Conservation (phyloP, 2,888 invertebrate species). For the Eilema griseolum region DNA sequence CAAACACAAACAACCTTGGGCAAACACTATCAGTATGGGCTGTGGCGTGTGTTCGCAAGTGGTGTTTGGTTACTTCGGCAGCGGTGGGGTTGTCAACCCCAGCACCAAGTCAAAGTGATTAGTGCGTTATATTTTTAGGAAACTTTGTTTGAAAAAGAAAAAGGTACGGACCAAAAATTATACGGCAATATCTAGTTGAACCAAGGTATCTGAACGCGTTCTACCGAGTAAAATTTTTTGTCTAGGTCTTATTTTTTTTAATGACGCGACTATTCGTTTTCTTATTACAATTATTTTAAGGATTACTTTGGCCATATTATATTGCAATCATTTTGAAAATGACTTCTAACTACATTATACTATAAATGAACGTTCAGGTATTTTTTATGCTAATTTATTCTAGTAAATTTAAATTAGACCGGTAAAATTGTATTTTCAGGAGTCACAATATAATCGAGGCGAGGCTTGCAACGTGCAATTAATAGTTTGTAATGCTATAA, state of each 20-base stretch:
- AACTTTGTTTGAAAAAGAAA: neutral
- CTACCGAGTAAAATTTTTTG: neutral
- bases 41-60: conserved; percentile 33
- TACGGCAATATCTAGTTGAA: neutral
- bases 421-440: no score
- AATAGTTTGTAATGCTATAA: no score
- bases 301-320: neutral
- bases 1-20: conserved; percentile 44
- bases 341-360: neutral
- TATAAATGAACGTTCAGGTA: neutral
- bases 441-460: no score
- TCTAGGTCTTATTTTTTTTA: neutral
- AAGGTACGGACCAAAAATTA: neutral
- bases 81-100: conserved; percentile 23
- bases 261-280: no score
- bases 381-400: neutral
- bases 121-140: neutral
- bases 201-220: neutral
- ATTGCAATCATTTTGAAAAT: neutral
- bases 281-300: neutral
- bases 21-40: conserved; percentile 19
- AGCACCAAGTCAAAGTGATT: neutral
- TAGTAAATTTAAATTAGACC: no score
- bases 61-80: conserved; percentile 41
- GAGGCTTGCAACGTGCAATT: no score